Percentiles rank a stretch among this genome's conserved stretches.
Conservation (phyloP, 2,797 vertebrate genomes). For the Mycteria americana region DNA sequence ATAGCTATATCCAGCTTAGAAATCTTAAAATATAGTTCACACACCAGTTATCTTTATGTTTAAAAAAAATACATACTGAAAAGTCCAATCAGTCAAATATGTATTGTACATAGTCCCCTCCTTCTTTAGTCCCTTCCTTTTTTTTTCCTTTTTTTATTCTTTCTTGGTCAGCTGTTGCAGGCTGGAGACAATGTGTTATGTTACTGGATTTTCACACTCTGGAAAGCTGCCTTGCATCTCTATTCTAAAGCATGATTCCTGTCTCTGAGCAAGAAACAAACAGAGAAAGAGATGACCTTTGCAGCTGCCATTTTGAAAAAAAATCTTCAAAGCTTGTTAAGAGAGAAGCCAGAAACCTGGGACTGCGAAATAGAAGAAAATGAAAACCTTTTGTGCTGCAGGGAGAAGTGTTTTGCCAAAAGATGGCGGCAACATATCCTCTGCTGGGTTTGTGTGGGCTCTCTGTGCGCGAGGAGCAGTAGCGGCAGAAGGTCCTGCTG, state of each 20-base stretch:
- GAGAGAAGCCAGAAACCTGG: constrained; percentile 6
- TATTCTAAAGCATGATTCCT: neutral
- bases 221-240: neutral
- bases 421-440: neutral
- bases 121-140: neutral
- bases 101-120: rapidly evolving
- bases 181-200: neutral
- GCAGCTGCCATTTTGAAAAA: constrained; percentile 45
- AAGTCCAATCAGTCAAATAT: neutral
- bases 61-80: neutral
- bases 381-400: neutral
- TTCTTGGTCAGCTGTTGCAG: neutral
- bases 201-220: neutral
- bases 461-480: neutral
- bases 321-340: neutral
- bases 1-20: neutral
- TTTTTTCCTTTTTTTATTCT: rapidly evolving
- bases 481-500: neutral
- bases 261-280: neutral
- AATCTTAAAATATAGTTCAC: neutral
- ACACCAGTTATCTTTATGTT: neutral
- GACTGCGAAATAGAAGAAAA: neutral
- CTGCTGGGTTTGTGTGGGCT: neutral
- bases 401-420: neutral
- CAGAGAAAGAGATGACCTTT: constrained; percentile 7